These are phyloP conservation scores for Campaea margaritaria DNA, from an alignment of 2,888 invertebrate species.

Conservation along the genomic window DNA sequence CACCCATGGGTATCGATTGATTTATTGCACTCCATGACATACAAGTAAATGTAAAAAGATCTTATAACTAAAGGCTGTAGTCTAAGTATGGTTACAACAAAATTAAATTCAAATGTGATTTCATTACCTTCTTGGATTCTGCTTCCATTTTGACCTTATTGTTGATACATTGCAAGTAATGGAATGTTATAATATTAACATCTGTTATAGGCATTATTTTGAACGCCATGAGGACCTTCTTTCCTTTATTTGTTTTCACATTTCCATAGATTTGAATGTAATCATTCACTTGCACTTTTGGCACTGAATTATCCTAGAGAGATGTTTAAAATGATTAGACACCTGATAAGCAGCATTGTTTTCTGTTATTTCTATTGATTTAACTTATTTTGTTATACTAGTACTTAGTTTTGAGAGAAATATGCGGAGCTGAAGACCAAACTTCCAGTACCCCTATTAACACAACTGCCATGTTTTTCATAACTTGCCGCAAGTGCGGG, in stretches of 20 bases:
- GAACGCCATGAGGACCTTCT: constrained; percentile 79
- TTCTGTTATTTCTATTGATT: too few relatives aligned
- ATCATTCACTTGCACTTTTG: constrained; percentile 80
- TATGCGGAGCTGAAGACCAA: too few relatives aligned
- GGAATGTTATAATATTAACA: constrained; percentile 80
- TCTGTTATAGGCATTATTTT: constrained; percentile 78
- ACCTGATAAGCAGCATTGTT: too few relatives aligned
- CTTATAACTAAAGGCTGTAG: too few relatives aligned
- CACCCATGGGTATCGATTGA: too few relatives aligned
- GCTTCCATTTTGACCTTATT: constrained; percentile 81
- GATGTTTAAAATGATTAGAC: neutral
- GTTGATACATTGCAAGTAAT: constrained; percentile 80
- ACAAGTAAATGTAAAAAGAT: too few relatives aligned
- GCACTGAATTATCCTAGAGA: constrained; percentile 73
- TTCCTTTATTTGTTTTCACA: constrained; percentile 80
- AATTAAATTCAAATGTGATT: neutral
- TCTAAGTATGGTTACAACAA: neutral
- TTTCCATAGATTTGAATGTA: constrained; percentile 80
- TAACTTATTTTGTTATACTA: too few relatives aligned
- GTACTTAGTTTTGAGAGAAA: too few relatives aligned
- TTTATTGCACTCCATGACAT: too few relatives aligned
- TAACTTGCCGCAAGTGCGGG: too few relatives aligned
- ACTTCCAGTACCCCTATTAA: too few relatives aligned
- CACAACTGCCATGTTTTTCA: too few relatives aligned
- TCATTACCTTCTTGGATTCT: constrained; percentile 75